phyloP scores from a whole-genome alignment of 2,113 vertebrate genomes.

The Eudyptes chrysolophus region DNA sequence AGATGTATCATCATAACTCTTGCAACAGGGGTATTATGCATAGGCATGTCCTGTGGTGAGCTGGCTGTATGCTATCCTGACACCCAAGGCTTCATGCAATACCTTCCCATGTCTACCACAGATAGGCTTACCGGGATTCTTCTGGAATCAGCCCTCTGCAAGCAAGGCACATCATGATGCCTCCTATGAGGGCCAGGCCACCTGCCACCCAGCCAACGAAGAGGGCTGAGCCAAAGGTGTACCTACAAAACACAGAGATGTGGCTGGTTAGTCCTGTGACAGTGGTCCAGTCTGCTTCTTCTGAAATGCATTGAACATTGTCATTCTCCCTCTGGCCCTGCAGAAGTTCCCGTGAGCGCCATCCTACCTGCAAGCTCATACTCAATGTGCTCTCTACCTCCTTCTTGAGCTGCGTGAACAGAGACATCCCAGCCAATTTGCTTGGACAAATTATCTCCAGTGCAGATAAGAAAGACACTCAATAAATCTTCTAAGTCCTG shows the following conservation, averaged over 20 bases:
- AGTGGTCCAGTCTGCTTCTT: not conserved
- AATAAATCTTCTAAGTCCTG: not conserved
- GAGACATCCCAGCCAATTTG: not conserved
- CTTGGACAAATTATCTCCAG: not conserved
- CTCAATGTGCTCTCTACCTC: not conserved
- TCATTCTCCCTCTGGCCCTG: not conserved
- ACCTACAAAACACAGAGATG: constrained; percentile 68
- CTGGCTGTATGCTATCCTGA: too few species aligned
- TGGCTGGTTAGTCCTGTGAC: not conserved
- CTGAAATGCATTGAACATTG: fast-evolving
- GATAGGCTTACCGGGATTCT: constrained; percentile 74
- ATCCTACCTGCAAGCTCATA: too few species aligned
- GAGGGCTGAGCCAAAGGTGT: constrained; percentile 88
- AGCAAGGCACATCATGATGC: constrained; percentile 88
- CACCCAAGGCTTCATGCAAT: not conserved
- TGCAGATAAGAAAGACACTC: not conserved
- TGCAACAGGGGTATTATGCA: not conserved
- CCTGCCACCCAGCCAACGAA: constrained; percentile 92
- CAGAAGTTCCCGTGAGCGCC: not conserved
- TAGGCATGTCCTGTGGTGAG: not conserved
- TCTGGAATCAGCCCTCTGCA: constrained; percentile 84
- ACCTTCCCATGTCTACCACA: not conserved
- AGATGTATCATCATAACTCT: not conserved
- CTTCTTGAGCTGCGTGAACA: not conserved
- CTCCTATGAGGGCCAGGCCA: constrained; percentile 82